A percentile compares a stretch with the other conserved stretches of the same genome.
Evolutionary conservation across 2,888 invertebrate genomes (phyloP).

Genomic region (Gortyna flavago): DNA sequence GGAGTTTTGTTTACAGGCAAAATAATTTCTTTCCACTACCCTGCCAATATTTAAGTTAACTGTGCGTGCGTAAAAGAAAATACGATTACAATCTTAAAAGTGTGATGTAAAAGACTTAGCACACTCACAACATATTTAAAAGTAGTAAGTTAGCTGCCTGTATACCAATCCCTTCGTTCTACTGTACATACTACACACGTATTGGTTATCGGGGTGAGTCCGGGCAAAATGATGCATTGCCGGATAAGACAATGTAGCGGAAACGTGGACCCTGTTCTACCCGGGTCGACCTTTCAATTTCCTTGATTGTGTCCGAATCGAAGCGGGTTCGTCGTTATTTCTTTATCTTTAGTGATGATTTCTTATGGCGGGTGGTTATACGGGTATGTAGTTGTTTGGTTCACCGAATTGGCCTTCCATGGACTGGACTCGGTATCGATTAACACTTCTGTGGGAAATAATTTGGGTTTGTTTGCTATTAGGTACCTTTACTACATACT

Average conservation of each 20-base stretch:
- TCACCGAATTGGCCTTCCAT: slow-evolving; percentile 57
- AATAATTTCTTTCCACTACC: background rate
- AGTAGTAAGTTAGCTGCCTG: background rate
- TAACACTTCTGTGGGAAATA: slow-evolving; percentile 33
- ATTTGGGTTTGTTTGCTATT: slow-evolving; percentile 14
- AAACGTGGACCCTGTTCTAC: slow-evolving; percentile 74
- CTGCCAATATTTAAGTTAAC: background rate
- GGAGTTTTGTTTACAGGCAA: background rate
- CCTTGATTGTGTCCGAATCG: slow-evolving; percentile 79
- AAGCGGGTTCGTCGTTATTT: slow-evolving; percentile 72
- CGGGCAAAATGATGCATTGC: slow-evolving; percentile 82
- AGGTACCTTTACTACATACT: background rate
- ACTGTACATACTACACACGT: slow-evolving; percentile 67
- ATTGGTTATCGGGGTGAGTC: slow-evolving; percentile 74
- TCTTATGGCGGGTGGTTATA: slow-evolving; percentile 68
- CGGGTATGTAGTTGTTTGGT: slow-evolving; percentile 59
- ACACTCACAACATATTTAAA: background rate
- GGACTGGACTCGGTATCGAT: slow-evolving; percentile 30
- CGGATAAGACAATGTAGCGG: slow-evolving; percentile 84
- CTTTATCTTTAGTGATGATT: slow-evolving; percentile 76
- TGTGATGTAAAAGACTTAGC: background rate
- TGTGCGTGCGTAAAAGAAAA: background rate
- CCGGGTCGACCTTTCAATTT: slow-evolving; percentile 87
- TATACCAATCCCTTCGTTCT: background rate
- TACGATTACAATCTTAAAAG: background rate